Evolutionary conservation across 2,797 vertebrate genomes (phyloP), one percentile per base, ranked within the genome.

Genomic region (Crossoptilon crossoptilon): DNA sequence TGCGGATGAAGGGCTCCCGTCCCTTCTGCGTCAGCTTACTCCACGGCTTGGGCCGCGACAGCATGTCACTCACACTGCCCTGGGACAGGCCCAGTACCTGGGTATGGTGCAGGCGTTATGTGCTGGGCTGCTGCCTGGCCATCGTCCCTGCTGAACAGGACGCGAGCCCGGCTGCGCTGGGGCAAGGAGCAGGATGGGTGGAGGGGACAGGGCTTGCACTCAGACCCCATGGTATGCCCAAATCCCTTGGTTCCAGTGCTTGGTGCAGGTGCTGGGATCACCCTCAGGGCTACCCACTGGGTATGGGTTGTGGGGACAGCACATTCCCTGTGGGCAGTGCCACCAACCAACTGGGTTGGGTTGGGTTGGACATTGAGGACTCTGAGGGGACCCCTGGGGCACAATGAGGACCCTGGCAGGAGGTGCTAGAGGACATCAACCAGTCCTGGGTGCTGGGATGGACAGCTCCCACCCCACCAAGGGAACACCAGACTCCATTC

Each of bases 1-100:
- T 99, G 64, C 99, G 99, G 95, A 99, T 99, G 96, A 99, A 99
- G 6, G 99, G 99, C 95, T 99, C 99, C 37, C 99, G 97, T 62
- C 99, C 99, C 96, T 99, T 99, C 97, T 99, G 99, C 0, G 99
- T 99, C 95, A 99, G 98, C 97, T 99, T 99, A 98, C 99, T 99
- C 99, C 99, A 99, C 0, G 99, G 99, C 96, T 99, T 99, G 41
- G 99, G 99, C 71, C 99, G 97, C 1, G 99, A 99, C 93, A 99
- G 96, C 99, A 99, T 99, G 98, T 99, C 99, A 1, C 99, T 99
- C 96, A 99, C 99, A 0, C 99, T 99, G 96, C 99, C 99, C 97
- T 99, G 99, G 51, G 99, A 99, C 94, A 99, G 98, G 21, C 99
- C 99, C 96, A 99, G 98, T 83, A 99, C 99, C 99, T 99, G 97